These are phyloP conservation scores for Micrastur ruficollis DNA, from an alignment of 2,797 vertebrate genomes.

Conservation along the genomic window DNA sequence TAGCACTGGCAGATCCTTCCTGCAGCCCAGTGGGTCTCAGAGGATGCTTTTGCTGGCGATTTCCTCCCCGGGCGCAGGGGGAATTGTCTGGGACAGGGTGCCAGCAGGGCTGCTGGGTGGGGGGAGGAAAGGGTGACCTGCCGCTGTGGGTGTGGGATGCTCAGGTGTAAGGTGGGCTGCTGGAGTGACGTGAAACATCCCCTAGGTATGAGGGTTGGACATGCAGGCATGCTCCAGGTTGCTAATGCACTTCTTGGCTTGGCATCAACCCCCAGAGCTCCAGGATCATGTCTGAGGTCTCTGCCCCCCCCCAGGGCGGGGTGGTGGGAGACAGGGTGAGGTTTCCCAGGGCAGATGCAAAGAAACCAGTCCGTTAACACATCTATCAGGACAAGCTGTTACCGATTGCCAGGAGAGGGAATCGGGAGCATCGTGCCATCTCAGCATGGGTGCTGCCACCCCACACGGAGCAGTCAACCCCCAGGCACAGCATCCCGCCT, in stretches of 20 bases:
- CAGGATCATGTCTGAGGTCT: neutral
- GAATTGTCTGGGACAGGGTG: neutral
- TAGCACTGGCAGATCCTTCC: neutral
- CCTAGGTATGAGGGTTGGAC: too few species aligned
- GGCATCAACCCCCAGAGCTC: neutral
- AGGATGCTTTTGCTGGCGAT: neutral
- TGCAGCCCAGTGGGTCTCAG: neutral
- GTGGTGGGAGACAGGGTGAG: neutral
- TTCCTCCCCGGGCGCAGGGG: neutral
- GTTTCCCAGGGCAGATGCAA: neutral
- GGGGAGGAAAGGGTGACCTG: neutral
- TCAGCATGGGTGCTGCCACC: neutral
- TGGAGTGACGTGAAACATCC: fast-evolving
- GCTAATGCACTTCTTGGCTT: neutral
- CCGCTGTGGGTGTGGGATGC: neutral
- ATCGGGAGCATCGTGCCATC: neutral
- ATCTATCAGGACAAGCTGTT: neutral
- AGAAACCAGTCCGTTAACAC: neutral
- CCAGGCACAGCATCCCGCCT: neutral
- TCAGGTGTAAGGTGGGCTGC: neutral
- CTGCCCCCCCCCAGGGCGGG: neutral
- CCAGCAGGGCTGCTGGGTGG: neutral
- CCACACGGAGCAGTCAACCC: neutral
- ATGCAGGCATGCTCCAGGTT: fast-evolving
- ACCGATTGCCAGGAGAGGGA: neutral